Evolutionary conservation across 2,888 invertebrate genomes (phyloP), one percentile per base, ranked within the genome.

Genomic region (Xiphydria camelus): DNA sequence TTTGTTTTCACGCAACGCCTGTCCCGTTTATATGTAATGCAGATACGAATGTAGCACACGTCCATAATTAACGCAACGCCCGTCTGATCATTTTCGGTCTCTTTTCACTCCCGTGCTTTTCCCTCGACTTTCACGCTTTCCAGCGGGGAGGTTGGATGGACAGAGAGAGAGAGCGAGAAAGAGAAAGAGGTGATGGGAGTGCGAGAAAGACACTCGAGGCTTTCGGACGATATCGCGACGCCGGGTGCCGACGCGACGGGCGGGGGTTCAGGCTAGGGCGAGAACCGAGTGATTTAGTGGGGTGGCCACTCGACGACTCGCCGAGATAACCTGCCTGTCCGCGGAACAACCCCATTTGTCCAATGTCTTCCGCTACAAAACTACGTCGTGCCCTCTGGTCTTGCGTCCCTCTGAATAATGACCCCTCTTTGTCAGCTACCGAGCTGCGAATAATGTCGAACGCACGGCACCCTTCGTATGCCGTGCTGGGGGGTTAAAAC

Each of bases 341-440:
- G 60, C 70, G 68, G 68, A 71, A 72, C 73, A 70, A 69, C 68
- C 73, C 73, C 70, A 72, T 72, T 72, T 72, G 70, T 70, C 71
- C 62, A 57, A 62, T 63, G 70, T 70, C 71, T 70, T 71, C 71
- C 69, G 73, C 63, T 70, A 69, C 70, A 69, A 70, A 70, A 70
- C 72, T 68, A 61, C 64, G 55, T 53, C 36, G 40, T 53, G 51
- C 55, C 49, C 54, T 51, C 49, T 46, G 50, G 26, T 46, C 40
- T 47, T 49, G 55, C 55, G 60, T 62, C 60, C 62, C 59, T 62
- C 61, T 70, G 69, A 69, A 65, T 68, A 68, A 67, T 66, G 64
- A 59, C 49, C 51, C 45, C 54, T 56, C 64, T 66, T 66, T 59
- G 62, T 62, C 60, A 61, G 57, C 59, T 31, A 43, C 44, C 34